Conservation (phyloP, 2,797 vertebrate species). For the Bradypodion ventrale region DNA sequence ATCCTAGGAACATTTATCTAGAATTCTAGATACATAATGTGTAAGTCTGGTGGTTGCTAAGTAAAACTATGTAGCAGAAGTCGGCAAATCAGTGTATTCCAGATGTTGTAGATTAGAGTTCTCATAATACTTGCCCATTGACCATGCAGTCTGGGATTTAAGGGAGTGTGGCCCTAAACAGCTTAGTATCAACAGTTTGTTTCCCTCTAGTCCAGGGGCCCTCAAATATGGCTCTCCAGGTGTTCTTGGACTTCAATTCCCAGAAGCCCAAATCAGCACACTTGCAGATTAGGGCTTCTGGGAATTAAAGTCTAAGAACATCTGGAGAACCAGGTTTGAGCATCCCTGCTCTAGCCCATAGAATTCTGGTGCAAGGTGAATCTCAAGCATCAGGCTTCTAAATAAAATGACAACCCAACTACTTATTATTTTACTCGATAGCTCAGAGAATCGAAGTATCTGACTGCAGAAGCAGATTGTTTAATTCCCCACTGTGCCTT, state of each 20-base stretch:
- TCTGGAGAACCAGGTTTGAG: no score
- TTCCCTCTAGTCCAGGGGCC: not conserved
- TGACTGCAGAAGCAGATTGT: no score
- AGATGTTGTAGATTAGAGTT: not conserved
- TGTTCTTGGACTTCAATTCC: no score
- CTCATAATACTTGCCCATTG: not conserved
- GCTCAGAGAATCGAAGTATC: no score
- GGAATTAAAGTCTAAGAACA: no score
- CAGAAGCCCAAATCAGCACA: no score
- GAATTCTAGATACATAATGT: not conserved
- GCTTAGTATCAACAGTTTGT: not conserved
- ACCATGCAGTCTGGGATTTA: not conserved
- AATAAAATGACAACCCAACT: not conserved
- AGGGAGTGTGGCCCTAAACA: not conserved
- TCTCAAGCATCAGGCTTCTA: not conserved
- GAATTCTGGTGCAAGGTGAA: not conserved
- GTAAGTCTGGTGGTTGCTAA: not conserved
- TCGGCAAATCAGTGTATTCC: not conserved
- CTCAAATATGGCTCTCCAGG: no score
- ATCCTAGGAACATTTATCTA: not conserved
- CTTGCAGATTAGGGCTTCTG: no score
- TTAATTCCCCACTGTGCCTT: no score
- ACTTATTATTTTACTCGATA: no score
- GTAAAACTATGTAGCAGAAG: not conserved
- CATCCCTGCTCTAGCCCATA: no score